Evolutionary conservation across 2,888 invertebrate species (phyloP), one percentile per base, ranked within the genome.

Genomic region (Agonopterix heracliana): DNA sequence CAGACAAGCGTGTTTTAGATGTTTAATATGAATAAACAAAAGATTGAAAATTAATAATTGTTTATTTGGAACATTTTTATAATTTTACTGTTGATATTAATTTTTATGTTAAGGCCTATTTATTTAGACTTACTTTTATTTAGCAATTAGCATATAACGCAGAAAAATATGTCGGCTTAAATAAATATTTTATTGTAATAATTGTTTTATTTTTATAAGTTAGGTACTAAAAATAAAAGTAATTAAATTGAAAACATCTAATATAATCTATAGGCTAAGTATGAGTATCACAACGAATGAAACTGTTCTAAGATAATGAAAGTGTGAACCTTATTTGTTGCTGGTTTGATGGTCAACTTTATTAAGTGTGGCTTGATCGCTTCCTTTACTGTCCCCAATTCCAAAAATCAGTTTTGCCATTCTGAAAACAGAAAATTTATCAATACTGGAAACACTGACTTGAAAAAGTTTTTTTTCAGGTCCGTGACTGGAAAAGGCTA

Each of bases 151-250:
- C 63, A 59, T 69, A 68, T 57, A 64, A 72, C 70, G 68, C 67
- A 68, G 77, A 75, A 71, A 64, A 67, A 47, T 71, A 81, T 84
- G 78, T 82, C 79, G 74, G 87, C 85, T 85, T 88, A 82, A 77
- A 83, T 87, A 87, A 86, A 86, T 86, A 88, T 86, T 86, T 86
- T 88, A 86, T 84, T 78, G 74, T 77, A 78, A 55, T 48, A 52
- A 49, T 56, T 58, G 59, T 66, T 71, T 71, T 58, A 64, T 65
- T 64, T 54, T 34, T 41, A 17, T 17, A 17, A 17, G 17, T 26
- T 26, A 26, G 7, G 5, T 17, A 17, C 17, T 17, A 17, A 3
- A 1, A 17, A 3, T 17, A 17, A 17, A 17, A 26, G 5, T 5
- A 26, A 26, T 17, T 26, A 26, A 26, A 26, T 26, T 0, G 5